Base-by-base conservation (phyloP, 2,797 vertebrate species). In the Salmo trutta region DNA sequence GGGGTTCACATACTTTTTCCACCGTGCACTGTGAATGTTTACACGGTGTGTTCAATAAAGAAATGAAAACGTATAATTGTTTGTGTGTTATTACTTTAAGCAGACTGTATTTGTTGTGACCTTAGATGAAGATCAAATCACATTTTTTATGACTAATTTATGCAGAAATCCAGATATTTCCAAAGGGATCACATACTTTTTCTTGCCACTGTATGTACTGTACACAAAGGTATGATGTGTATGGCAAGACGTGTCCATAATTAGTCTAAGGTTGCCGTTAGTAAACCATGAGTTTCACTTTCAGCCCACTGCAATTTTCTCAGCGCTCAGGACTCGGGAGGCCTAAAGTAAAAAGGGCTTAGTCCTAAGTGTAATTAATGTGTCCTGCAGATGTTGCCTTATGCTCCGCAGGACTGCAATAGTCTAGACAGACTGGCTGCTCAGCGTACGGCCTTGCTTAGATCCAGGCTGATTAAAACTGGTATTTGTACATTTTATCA, bases 381-480 rank as follows among this genome's bases (percentile, higher is more conserved):
- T 87, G 80, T 92, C 88, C 88, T 94, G 92, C 91, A 95, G 91
- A 94, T 95, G 91, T 94, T 93, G 91, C 93, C 93, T 94, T 93
- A 89, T 94, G 91, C 92, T 91, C 91, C 85, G 82, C 87, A 92
- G 88, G 83, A 89, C 93, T 92, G 84, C 84, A 88, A 94, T 85
- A 88, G 94, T 95, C 92, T 96, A 95, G 94, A 95, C 94, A 91
- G 88, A 75, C 90, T 92, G 90, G 94, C 93, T 96, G 92, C 93
- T 88, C 91, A 91, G 90, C 92, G 82, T 88, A 47, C 8, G 41
- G 41, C 93, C 17, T 84, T 69, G 86, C 94, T 96, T 95, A 95
- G 93, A 96, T 95, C 91, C 83, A 47, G 10, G 10, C 92, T 94
- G 90, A 94, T 95, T 94, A 95, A 95, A 94, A 94, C 91, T 88